These are phyloP conservation scores for Loxodonta africana DNA, from an alignment of 2,113 vertebrate genomes.

Conservation along the genomic window DNA sequence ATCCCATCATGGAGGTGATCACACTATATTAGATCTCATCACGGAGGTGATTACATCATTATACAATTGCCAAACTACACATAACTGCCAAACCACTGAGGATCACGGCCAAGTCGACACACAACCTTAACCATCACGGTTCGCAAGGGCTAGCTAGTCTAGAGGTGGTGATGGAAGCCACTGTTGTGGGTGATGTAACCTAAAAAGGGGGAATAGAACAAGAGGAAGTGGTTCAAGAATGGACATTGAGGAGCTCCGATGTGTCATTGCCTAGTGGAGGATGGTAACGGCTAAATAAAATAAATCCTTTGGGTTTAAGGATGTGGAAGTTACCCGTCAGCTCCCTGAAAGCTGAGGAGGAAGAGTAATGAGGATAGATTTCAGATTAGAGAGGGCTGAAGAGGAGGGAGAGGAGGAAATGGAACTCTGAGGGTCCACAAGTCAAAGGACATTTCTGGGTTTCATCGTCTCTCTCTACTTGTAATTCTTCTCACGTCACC, in stretches of 20 bases:
- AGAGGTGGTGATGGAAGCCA: background rate
- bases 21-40: too few species aligned
- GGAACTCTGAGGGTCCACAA: background rate
- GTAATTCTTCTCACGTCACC: fast-evolving
- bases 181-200: background rate
- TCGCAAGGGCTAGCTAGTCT: too few species aligned
- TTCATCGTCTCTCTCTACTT: too few species aligned
- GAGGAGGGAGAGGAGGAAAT: background rate
- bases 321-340: fast-evolving
- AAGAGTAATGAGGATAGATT: background rate
- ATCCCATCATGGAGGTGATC: too few species aligned
- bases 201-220: fast-evolving
- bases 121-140: too few species aligned
- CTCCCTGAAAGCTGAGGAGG: background rate
- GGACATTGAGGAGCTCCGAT: too few species aligned
- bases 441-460: background rate
- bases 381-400: background rate
- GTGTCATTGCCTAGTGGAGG: background rate
- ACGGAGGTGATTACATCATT: too few species aligned
- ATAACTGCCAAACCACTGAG: too few species aligned
- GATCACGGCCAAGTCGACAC: too few species aligned
- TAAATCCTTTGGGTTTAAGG: background rate
- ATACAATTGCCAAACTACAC: too few species aligned
- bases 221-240: too few species aligned
- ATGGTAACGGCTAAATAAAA: background rate